Percentiles rank a stretch among this genome's conserved stretches.
These are phyloP conservation scores for Catonia carolina DNA, from an alignment of 2,888 invertebrate genomes.

Conservation along the genomic window DNA sequence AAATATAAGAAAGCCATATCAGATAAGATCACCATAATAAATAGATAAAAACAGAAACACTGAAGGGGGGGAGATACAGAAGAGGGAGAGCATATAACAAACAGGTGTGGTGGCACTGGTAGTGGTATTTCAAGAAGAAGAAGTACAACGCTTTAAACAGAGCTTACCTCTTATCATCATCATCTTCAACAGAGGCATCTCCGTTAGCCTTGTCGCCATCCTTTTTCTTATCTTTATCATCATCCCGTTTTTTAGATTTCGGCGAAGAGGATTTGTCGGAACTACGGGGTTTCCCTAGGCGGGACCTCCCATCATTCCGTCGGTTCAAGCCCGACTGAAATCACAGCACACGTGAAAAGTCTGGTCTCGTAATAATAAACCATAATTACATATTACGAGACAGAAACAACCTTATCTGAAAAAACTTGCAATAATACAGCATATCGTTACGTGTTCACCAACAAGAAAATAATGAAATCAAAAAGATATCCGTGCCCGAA, in stretches of 20 bases:
- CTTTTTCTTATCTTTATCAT: conserved; percentile 23
- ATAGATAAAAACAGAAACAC: no score
- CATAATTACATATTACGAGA: conserved; percentile 4
- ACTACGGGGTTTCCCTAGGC: conserved; percentile 6
- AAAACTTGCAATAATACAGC: no score
- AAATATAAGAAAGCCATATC: no score
- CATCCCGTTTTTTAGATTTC: conserved; percentile 20
- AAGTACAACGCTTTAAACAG: not conserved
- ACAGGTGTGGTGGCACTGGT: no score
- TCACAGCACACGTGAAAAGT: not conserved
- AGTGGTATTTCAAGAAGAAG: no score
- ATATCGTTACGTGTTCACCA: no score
- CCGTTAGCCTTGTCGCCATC: conserved; percentile 24
- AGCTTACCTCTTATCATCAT: conserved; percentile 22
- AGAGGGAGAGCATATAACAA: no score
- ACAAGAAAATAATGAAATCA: no score
- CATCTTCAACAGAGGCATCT: conserved; percentile 20
- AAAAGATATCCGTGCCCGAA: no score
- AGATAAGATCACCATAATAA: no score
- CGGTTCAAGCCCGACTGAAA: conserved; percentile 27
- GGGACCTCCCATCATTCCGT: conserved; percentile 15
- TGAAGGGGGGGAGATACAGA: no score
- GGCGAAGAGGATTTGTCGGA: conserved; percentile 9
- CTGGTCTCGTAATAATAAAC: no score
- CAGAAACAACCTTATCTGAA: conserved; percentile 1